Evolutionary conservation across 2,888 invertebrate species (phyloP).

Genomic region (Drosophila demipolita): DNA sequence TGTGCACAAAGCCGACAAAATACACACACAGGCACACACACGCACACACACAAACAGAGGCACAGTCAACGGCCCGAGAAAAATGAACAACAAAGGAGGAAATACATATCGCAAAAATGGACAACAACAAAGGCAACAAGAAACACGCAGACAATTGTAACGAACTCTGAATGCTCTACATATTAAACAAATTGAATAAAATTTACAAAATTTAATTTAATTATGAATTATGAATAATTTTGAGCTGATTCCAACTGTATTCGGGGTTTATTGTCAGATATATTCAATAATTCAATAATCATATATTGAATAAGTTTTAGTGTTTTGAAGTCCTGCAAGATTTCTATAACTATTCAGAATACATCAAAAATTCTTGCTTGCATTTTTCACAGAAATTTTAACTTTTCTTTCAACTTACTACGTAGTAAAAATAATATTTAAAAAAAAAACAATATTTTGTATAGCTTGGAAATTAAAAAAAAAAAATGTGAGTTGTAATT

Average conservation of each 20-base stretch:
- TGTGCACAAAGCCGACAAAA: conserved; percentile 50
- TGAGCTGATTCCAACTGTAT: not conserved
- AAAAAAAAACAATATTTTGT: not conserved
- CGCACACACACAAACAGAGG: conserved; percentile 20
- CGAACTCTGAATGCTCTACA: conserved; percentile 19
- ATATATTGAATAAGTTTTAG: not conserved
- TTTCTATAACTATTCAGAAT: not conserved
- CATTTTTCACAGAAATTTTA: not conserved
- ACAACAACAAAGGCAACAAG: conserved; percentile 41
- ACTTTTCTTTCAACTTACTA: not conserved
- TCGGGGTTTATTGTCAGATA: not conserved
- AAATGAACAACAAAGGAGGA: conserved; percentile 51
- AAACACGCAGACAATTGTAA: not conserved
- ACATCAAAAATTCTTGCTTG: not conserved
- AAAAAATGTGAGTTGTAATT: not conserved
- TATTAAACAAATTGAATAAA: not conserved
- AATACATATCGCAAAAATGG: conserved; percentile 47
- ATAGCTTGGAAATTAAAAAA: not conserved
- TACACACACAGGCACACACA: conserved; percentile 16
- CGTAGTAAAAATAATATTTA: not conserved
- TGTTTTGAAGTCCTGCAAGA: not conserved
- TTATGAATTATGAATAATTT: not conserved
- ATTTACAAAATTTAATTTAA: not conserved
- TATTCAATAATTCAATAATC: no score
- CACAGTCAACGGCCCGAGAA: conserved; percentile 45